phyloP scores from a whole-genome alignment of 2,797 vertebrate genomes.

The Oreochromis grahami region DNA sequence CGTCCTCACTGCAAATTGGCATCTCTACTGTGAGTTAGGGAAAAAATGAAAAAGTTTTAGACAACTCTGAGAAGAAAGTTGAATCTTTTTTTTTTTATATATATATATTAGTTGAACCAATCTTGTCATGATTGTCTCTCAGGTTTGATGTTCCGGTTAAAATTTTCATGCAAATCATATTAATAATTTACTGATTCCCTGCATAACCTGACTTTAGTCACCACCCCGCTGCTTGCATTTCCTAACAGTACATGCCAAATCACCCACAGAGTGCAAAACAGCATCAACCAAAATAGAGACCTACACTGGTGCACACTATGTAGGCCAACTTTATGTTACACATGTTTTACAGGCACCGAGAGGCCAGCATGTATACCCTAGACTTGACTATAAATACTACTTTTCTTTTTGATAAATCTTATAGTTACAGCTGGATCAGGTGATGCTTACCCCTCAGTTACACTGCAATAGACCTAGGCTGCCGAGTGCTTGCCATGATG shows the following conservation, averaged over 20 bases:
- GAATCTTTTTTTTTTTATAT: neutral
- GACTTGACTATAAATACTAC: neutral
- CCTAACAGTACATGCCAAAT: neutral
- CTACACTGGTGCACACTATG: neutral
- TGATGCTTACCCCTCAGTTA: neutral
- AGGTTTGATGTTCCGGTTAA: neutral
- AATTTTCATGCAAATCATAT: neutral
- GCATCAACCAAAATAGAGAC: neutral
- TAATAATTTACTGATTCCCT: neutral
- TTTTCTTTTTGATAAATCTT: neutral
- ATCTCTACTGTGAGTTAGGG: neutral
- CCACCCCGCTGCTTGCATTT: neutral
- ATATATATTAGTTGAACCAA: neutral
- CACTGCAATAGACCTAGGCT: neutral
- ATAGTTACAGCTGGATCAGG: neutral
- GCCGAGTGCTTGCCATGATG: neutral
- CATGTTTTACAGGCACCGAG: neutral
- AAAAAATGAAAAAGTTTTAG: neutral
- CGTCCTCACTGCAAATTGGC: slow-evolving; percentile 16
- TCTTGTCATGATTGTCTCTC: neutral
- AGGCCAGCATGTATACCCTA: neutral
- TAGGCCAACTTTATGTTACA: neutral
- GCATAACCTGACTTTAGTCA: neutral
- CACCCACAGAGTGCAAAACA: neutral
- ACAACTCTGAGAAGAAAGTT: neutral